Evolutionary conservation across 1,140 invertebrate genomes (phyloP).

Genomic region (Oedothorax gibbosus): DNA sequence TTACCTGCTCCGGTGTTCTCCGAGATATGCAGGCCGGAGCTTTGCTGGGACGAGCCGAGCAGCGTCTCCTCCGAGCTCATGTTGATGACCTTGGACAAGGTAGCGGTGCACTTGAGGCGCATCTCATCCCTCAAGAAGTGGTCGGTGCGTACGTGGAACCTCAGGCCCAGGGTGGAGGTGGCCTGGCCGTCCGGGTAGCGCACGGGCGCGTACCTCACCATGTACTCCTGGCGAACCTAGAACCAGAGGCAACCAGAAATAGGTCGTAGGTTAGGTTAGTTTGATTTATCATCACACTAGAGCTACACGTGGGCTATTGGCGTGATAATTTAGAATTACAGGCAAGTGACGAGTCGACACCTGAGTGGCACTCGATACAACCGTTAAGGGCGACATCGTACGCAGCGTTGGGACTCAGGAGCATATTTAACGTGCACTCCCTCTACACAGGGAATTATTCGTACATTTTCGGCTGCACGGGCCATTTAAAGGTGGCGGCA

Average conservation of each 20-base stretch:
- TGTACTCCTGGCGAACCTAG: slow-evolving; percentile 43
- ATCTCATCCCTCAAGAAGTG: slow-evolving; percentile 84
- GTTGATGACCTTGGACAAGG: slow-evolving; percentile 84
- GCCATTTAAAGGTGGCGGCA: too few species aligned
- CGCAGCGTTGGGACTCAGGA: too few species aligned
- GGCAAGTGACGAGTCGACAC: too few species aligned
- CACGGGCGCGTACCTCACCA: slow-evolving; percentile 38
- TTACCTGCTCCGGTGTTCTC: slow-evolving; percentile 58
- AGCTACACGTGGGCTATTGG: too few species aligned
- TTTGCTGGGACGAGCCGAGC: slow-evolving; percentile 59
- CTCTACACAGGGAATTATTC: too few species aligned
- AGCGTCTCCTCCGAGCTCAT: slow-evolving; percentile 77
- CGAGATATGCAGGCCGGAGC: slow-evolving; percentile 61
- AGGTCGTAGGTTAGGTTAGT: too few species aligned
- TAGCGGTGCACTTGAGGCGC: slow-evolving; percentile 88
- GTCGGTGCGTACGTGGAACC: slow-evolving; percentile 78
- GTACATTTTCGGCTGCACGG: too few species aligned
- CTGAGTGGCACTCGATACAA: too few species aligned
- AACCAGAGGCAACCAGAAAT: not conserved
- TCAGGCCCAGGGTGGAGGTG: slow-evolving; percentile 73
- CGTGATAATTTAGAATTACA: too few species aligned
- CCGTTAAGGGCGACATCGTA: too few species aligned
- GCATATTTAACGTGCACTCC: too few species aligned
- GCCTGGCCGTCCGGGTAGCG: slow-evolving; percentile 51
- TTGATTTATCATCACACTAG: too few species aligned